Evolutionary conservation across 2,888 invertebrate species (phyloP).

Genomic region (Melanophora roralis): DNA sequence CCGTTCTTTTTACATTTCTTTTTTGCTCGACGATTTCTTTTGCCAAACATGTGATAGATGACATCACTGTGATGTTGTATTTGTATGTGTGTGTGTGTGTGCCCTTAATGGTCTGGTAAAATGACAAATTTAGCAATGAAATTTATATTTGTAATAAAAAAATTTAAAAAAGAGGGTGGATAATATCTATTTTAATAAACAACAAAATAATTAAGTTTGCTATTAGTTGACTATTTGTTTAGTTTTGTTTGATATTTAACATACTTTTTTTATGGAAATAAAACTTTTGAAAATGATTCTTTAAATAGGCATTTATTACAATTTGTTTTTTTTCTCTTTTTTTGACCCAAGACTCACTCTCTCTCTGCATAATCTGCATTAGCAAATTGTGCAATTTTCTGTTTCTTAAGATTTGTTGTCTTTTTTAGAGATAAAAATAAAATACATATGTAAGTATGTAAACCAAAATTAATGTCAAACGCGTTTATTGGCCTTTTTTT

Average conservation of each 20-base stretch:
- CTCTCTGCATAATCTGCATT: too few relatives aligned
- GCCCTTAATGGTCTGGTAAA: slow-evolving; percentile 1
- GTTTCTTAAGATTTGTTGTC: not conserved
- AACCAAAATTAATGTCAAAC: slow-evolving; percentile 62
- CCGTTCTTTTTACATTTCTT: not conserved
- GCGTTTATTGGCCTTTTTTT: slow-evolving; percentile 66
- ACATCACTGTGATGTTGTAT: slow-evolving; percentile 58
- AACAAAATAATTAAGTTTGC: not conserved
- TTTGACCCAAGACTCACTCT: not conserved
- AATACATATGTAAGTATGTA: too few relatives aligned
- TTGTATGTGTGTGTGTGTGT: not conserved
- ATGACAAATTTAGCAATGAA: not conserved
- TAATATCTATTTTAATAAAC: not conserved
- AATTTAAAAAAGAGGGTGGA: slow-evolving; percentile 36
- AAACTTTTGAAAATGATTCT: too few relatives aligned
- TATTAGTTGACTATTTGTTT: not conserved
- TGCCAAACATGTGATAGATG: slow-evolving; percentile 63
- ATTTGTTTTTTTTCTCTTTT: not conserved
- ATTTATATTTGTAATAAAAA: not conserved
- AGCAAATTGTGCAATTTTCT: not conserved
- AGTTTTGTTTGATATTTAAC: not conserved
- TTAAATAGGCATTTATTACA: not conserved
- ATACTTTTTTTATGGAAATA: not conserved
- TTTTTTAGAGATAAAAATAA: not conserved
- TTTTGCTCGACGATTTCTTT: not conserved